phyloP scores from a whole-genome alignment of 2,888 invertebrate genomes.

The Polydrusus pterygomalis region DNA sequence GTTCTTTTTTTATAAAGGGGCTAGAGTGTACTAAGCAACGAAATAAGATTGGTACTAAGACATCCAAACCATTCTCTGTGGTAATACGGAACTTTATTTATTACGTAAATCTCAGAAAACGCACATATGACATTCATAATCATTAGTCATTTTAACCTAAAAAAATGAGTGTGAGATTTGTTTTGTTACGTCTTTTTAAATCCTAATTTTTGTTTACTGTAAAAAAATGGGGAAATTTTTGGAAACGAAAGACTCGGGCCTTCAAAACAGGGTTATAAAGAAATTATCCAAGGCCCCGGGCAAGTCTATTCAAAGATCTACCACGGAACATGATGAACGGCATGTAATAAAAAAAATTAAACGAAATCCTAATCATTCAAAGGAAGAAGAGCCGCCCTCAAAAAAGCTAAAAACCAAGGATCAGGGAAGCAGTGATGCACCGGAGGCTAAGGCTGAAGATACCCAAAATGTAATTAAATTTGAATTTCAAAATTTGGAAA shows the following conservation, averaged over 20 bases:
- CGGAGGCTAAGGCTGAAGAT: neutral
- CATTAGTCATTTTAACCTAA: neutral
- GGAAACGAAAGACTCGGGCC: constrained; percentile 51
- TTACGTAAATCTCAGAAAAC: too few species aligned
- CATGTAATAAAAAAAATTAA: neutral
- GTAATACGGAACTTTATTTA: too few species aligned
- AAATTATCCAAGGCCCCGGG: constrained; percentile 4
- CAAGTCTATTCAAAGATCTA: constrained; percentile 8
- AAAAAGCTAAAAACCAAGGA: neutral
- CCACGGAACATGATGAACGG: constrained; percentile 19
- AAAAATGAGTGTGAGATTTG: neutral
- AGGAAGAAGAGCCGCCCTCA: neutral
- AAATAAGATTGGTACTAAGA: too few species aligned
- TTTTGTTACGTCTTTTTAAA: neutral
- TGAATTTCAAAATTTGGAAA: constrained; percentile 31
- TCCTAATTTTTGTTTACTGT: neutral
- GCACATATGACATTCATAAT: too few species aligned
- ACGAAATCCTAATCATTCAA: constrained; percentile 20
- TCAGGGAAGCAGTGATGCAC: neutral
- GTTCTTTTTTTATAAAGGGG: too few species aligned
- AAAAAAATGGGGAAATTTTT: constrained; percentile 55
- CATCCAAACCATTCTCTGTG: too few species aligned
- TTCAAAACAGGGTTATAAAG: constrained; percentile 46
- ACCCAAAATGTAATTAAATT: neutral
- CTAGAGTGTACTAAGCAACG: too few species aligned